Conservation (phyloP, 2,797 vertebrate genomes). For the Fistularia tabacaria region DNA sequence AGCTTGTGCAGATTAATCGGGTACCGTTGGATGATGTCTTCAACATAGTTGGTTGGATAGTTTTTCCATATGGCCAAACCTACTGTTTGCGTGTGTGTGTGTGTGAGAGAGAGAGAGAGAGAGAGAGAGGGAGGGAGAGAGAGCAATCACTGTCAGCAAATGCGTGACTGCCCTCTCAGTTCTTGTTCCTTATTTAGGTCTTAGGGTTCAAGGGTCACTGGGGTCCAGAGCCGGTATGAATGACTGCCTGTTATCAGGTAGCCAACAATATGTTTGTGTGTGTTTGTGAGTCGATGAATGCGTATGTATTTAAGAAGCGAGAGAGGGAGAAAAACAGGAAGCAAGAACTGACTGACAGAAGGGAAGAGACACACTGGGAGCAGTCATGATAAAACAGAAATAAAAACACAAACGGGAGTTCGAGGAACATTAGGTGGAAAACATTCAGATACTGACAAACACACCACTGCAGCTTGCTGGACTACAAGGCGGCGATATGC, state of each 20-base stretch:
- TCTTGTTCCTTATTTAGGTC: conserved; percentile 60
- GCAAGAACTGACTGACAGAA: conserved; percentile 29
- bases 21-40: too few species aligned
- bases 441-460: neutral
- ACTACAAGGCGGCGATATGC: neutral
- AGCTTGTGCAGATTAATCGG: too few species aligned
- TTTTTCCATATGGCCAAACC: too few species aligned
- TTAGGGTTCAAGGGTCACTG: conserved; percentile 53
- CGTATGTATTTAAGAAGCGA: conserved; percentile 12
- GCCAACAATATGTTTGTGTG: conserved; percentile 42
- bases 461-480: neutral
- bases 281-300: conserved; percentile 5
- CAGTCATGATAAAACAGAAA: neutral
- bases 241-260: conserved; percentile 64
- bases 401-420: neutral
- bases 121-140: neutral
- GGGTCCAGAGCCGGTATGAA: conserved; percentile 54
- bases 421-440: neutral
- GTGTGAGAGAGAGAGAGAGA: neutral
- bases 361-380: neutral
- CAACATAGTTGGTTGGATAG: too few species aligned
- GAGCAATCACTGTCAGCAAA: conserved; percentile 31
- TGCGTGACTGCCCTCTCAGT: conserved; percentile 38
- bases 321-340: conserved; percentile 33
- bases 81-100: conserved; percentile 4